Percentiles rank a stretch among this genome's conserved stretches.
phyloP scores from a whole-genome alignment of 1,140 invertebrate genomes.

The Magallana angulata region DNA sequence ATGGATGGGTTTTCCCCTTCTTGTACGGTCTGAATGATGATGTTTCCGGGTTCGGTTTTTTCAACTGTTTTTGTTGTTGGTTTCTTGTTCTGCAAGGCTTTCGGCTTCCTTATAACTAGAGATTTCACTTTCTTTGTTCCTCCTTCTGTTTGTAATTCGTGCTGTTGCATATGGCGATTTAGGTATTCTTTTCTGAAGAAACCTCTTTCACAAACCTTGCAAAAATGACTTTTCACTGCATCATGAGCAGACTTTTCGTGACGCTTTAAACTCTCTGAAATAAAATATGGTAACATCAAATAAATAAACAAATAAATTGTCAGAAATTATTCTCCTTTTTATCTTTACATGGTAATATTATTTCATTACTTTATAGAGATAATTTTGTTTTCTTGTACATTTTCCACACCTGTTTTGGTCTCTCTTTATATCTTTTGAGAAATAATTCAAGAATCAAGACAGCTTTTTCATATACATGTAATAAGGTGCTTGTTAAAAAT shows the following conservation, averaged over 20 bases:
- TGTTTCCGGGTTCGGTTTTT: not conserved
- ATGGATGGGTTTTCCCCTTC: not conserved
- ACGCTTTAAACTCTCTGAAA: slow-evolving; percentile 69
- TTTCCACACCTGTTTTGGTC: too few relatives aligned
- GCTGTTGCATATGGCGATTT: slow-evolving; percentile 64
- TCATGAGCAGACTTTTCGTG: slow-evolving; percentile 66
- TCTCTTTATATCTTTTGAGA: too few relatives aligned
- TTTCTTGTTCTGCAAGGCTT: slow-evolving; percentile 25
- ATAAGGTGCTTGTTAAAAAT: not conserved
- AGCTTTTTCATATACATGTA: too few relatives aligned
- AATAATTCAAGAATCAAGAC: too few relatives aligned
- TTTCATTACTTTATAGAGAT: too few relatives aligned
- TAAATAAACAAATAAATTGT: too few relatives aligned
- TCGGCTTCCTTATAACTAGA: not conserved
- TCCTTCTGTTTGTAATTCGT: slow-evolving; percentile 14
- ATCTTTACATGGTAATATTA: too few relatives aligned
- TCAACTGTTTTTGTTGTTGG: not conserved
- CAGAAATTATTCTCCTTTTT: too few relatives aligned
- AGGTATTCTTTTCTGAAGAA: slow-evolving; percentile 72
- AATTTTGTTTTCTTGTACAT: too few relatives aligned
- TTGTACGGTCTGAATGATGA: not conserved
- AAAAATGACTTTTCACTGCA: slow-evolving; percentile 61
- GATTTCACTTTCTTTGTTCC: not conserved
- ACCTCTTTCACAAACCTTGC: slow-evolving; percentile 64
- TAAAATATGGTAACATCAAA: slow-evolving; percentile 2